These are phyloP conservation scores for Artibeus jamaicensis DNA, from an alignment of 2,797 vertebrate genomes.

Conservation along the genomic window DNA sequence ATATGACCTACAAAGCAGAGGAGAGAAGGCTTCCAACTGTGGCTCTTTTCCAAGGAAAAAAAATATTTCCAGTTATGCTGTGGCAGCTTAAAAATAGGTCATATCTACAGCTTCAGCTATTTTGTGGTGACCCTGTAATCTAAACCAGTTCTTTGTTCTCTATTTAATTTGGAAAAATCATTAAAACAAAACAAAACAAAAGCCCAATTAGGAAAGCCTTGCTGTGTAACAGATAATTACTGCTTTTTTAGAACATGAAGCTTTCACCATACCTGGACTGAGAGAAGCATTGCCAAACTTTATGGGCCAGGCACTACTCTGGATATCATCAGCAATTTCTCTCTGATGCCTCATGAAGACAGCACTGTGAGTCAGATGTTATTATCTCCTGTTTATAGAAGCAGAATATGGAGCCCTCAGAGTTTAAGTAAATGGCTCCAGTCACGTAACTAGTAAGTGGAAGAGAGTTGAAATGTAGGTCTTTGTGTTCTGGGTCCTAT, in stretches of 20 bases:
- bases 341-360: slow-evolving; percentile 18
- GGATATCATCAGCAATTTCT: background rate
- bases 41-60: slow-evolving; percentile 49
- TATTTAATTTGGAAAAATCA: slow-evolving; percentile 74
- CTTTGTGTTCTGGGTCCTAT: background rate
- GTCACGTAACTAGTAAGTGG: background rate
- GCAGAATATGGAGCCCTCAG: slow-evolving; percentile 9
- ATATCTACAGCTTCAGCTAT: slow-evolving; percentile 55
- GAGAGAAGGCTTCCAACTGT: background rate
- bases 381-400: slow-evolving; percentile 63
- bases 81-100: slow-evolving; percentile 65
- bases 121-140: slow-evolving; percentile 66
- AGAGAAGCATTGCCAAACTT: background rate
- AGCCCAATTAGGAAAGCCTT: slow-evolving; percentile 42
- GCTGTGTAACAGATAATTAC: slow-evolving; percentile 7
- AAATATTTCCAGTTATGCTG: slow-evolving; percentile 49
- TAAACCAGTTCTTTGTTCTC: slow-evolving; percentile 64
- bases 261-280: slow-evolving; percentile 48
- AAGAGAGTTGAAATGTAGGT: slow-evolving; percentile 1
- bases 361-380: background rate
- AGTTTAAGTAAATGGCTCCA: slow-evolving; percentile 19
- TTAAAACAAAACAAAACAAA: slow-evolving; percentile 66
- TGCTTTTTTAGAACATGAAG: slow-evolving; percentile 30
- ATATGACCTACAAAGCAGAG: slow-evolving; percentile 6
- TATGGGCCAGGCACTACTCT: background rate